Conservation (phyloP, 2,797 vertebrate genomes). For the Micropoecilia bifurca region DNA sequence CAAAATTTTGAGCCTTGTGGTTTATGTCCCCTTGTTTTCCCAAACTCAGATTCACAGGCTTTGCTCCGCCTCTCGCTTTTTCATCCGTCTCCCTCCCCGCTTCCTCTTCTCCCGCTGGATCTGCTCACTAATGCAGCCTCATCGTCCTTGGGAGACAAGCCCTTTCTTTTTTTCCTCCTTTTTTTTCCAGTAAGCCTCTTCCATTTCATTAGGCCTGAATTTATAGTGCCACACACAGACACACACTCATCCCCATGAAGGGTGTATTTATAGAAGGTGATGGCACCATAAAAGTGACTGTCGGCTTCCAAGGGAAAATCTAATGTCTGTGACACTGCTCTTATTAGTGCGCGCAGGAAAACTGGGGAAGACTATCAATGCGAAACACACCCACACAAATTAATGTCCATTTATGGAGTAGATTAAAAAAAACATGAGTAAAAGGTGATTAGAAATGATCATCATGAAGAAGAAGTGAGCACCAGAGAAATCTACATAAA, state of each 20-base stretch:
- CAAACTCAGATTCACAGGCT: slow-evolving; percentile 7
- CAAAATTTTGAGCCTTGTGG: neutral
- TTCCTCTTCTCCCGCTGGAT: slow-evolving; percentile 31
- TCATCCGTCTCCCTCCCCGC: slow-evolving; percentile 5
- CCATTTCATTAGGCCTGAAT: slow-evolving; percentile 77
- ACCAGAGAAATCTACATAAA: neutral
- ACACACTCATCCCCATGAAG: slow-evolving; percentile 15
- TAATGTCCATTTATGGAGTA: neutral
- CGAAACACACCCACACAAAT: slow-evolving; percentile 19
- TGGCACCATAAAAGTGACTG: slow-evolving; percentile 60
- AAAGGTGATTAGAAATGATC: neutral
- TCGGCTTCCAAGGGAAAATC: slow-evolving; percentile 63
- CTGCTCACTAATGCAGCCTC: slow-evolving; percentile 62
- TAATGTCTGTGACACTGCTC: slow-evolving; percentile 57
- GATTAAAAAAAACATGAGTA: neutral
- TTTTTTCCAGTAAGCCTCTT: slow-evolving; percentile 77
- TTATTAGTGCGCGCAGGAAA: slow-evolving; percentile 49
- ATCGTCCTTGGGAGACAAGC: slow-evolving; percentile 78
- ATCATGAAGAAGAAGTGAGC: neutral
- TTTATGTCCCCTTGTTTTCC: neutral
- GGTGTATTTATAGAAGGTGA: slow-evolving; percentile 54
- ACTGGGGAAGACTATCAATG: slow-evolving; percentile 61
- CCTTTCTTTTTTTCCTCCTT: slow-evolving; percentile 65
- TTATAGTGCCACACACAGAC: slow-evolving; percentile 54
- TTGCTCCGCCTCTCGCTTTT: neutral